Evolutionary conservation across 23 tunicate genomes (phyloP).

Genomic region (Clavelina lepadiformis): DNA sequence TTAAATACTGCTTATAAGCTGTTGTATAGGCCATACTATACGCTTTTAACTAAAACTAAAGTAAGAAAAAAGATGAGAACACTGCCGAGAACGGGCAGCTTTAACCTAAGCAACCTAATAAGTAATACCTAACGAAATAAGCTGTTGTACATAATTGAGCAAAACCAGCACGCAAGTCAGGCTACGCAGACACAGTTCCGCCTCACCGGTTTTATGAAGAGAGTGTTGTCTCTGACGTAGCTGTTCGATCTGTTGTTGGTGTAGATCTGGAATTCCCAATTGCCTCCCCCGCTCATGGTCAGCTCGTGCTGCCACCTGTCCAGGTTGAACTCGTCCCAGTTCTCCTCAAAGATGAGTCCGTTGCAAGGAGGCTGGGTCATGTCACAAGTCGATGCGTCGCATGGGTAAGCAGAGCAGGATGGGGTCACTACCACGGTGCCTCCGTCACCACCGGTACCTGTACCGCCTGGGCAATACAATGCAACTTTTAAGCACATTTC

Average conservation of each 20-base stretch:
- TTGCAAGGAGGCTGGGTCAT: constrained; percentile 60
- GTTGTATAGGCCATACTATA: too few species aligned
- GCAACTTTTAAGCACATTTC: too few species aligned
- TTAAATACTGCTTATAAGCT: too few species aligned
- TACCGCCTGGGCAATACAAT: background rate
- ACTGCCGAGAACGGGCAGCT: too few species aligned
- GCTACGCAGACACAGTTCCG: too few species aligned
- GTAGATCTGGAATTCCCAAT: constrained; percentile 95
- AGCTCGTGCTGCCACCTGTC: constrained; percentile 89
- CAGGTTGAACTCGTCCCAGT: constrained; percentile 76
- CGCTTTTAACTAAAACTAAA: too few species aligned
- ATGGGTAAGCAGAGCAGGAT: constrained; percentile 50
- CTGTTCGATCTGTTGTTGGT: constrained; percentile 86
- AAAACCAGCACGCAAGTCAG: too few species aligned
- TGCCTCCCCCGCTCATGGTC: constrained; percentile 96
- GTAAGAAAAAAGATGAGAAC: too few species aligned
- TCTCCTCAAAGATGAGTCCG: constrained; percentile 92
- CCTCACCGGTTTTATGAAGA: constrained; percentile 91
- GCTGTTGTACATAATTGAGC: too few species aligned
- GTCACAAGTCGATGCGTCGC: constrained; percentile 50
- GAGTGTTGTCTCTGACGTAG: constrained; percentile 89
- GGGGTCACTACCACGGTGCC: constrained; percentile 27
- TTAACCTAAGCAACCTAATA: too few species aligned
- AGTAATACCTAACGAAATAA: too few species aligned
- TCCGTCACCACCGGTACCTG: constrained; percentile 2